A percentile compares a stretch with the other conserved stretches of the same genome.
Conservation (phyloP, 1,140 invertebrate species). For the Hycleus phaleratus region DNA sequence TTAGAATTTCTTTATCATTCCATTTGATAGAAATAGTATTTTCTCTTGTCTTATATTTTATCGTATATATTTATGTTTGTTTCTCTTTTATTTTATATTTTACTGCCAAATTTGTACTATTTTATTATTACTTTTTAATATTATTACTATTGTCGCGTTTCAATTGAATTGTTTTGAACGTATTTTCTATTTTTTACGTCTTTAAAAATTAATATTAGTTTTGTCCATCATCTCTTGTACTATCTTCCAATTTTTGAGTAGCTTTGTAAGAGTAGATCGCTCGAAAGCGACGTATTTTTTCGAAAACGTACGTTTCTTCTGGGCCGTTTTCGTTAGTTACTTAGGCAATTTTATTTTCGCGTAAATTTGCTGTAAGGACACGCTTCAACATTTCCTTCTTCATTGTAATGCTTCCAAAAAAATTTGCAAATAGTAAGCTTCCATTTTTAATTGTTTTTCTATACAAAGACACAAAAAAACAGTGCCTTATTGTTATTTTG, state of each 20-base stretch:
- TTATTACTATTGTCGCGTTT: slow-evolving; percentile 23
- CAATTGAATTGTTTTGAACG: slow-evolving; percentile 26
- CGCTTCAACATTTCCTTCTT: background rate
- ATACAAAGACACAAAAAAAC: slow-evolving; percentile 5
- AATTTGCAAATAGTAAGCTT: background rate
- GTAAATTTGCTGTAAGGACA: slow-evolving; percentile 36
- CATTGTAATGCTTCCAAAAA: too few relatives aligned
- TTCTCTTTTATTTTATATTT: slow-evolving; percentile 5
- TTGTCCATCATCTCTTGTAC: slow-evolving; percentile 23
- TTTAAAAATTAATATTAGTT: slow-evolving; percentile 5
- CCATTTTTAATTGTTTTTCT: slow-evolving; percentile 11
- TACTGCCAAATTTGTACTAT: slow-evolving; percentile 32
- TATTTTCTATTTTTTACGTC: slow-evolving; percentile 25
- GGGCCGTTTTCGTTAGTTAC: slow-evolving; percentile 19
- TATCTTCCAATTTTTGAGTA: slow-evolving; percentile 11
- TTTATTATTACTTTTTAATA: slow-evolving; percentile 25
- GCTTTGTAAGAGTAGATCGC: too few relatives aligned
- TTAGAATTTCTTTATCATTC: slow-evolving; percentile 22
- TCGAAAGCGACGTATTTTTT: background rate
- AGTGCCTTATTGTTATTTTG: slow-evolving; percentile 32
- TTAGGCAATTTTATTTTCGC: slow-evolving; percentile 33
- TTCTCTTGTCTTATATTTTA: slow-evolving; percentile 2
- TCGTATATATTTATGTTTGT: slow-evolving; percentile 12
- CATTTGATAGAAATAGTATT: slow-evolving; percentile 16
- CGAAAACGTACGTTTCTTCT: slow-evolving; percentile 1